Base-by-base conservation (phyloP, 2,797 vertebrate species). In the Antrozous pallidus region DNA sequence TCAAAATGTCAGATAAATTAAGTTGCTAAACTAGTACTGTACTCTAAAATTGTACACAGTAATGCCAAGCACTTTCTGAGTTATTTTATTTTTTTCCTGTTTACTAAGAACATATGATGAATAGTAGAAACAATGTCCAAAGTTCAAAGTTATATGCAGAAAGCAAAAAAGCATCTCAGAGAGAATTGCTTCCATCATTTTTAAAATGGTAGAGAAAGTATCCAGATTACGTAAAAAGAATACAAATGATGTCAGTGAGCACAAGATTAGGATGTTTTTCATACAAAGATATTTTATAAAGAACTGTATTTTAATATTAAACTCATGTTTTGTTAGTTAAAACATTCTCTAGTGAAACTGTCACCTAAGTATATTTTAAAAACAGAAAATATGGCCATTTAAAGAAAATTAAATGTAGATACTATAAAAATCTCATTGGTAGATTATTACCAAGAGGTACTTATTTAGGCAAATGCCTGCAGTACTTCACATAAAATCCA, bases 1-100 rank as follows among this genome's bases (percentile, higher is more conserved):
- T 96, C 93, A 93, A 97, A 96, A 90, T 54, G 78, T 96, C 95
- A 93, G 40, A 86, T 88, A 78, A 95, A 96, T 84, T 61, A 94
- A 58, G 63, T 92, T 90, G 67, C 93, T 71, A 81, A 92, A 74
- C 33, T 79, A 96, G 91, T 89, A 49, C 36, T 38, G 33, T 47
- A 77, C 56, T 94, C 54, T 84, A 79, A 93, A 94, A 77, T 79
- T 82, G 87, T 78, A 70, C 24, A 93, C 65, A 92, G 85, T 56
- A 82, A 78, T 83, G 58, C 20, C 88, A 85, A 88, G 58, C 47
- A 45, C 47, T 90, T 91, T 82, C 20, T 71, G 71, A 63, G 83
- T 82, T 94, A 78, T 49, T 86, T 75, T 82, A 65, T 49, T 88
- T 83, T 83, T 56, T 73, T 73, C 6, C 31, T 73, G 36, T 54